These are phyloP conservation scores for Lophura nycthemera DNA, from an alignment of 2,113 vertebrate genomes.

Conservation along the genomic window DNA sequence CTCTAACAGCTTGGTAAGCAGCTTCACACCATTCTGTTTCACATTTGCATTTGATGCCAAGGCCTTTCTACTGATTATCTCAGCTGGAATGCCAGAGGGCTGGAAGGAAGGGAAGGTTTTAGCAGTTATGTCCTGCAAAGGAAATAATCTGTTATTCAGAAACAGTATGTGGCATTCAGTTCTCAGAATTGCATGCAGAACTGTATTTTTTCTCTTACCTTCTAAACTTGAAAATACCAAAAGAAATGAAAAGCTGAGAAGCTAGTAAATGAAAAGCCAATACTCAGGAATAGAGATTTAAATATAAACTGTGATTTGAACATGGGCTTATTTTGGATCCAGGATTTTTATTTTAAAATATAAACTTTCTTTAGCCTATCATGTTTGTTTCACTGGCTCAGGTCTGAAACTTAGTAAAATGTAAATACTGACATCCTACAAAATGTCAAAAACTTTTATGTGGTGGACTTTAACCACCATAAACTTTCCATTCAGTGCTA, in stretches of 20 bases:
- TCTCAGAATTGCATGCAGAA: background rate
- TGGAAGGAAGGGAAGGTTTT: background rate
- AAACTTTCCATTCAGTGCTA: background rate
- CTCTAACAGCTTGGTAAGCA: constrained; percentile 64
- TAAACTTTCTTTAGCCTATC: background rate
- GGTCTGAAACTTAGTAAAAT: background rate
- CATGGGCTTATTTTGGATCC: background rate
- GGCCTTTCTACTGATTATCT: constrained; percentile 74
- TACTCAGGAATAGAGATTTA: background rate
- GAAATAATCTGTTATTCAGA: constrained; percentile 60
- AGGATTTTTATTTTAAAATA: background rate
- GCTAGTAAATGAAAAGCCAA: background rate
- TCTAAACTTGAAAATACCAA: constrained; percentile 48
- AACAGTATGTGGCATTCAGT: constrained; percentile 28
- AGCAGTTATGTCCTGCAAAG: constrained; percentile 48
- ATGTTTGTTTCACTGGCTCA: background rate
- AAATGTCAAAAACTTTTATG: background rate
- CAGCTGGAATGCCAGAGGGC: constrained; percentile 63
- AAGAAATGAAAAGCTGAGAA: constrained; percentile 23
- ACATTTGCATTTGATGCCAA: constrained; percentile 70
- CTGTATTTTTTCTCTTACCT: constrained; percentile 19
- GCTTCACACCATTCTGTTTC: constrained; percentile 57
- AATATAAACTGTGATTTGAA: background rate
- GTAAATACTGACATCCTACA: background rate
- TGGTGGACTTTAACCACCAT: background rate